Conservation (phyloP, 2,888 invertebrate species). For the Cacoxenus indagator region DNA sequence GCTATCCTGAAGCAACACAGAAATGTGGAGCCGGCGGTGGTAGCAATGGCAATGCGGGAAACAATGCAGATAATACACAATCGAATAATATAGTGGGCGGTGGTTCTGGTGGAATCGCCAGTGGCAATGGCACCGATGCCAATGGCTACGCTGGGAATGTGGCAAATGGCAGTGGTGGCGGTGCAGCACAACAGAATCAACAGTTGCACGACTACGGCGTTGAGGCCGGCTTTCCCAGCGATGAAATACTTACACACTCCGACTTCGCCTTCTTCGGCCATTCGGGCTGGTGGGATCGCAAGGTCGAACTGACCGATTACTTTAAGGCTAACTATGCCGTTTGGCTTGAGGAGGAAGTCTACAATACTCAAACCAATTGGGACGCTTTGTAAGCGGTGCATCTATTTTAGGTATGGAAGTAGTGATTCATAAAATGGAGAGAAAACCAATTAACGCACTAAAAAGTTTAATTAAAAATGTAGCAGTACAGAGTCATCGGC, state of each 20-base stretch:
- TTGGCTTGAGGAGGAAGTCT: constrained; percentile 98
- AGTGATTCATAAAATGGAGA: neutral
- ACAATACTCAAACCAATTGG: constrained; percentile 87
- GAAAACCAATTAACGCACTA: neutral
- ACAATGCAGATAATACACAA: constrained; percentile 55
- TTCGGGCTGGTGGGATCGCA: constrained; percentile 71
- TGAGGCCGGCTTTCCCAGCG: constrained; percentile 68
- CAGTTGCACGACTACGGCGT: constrained; percentile 61
- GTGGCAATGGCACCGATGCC: constrained; percentile 49
- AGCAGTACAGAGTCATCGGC: too few relatives aligned
- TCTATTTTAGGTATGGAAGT: too few relatives aligned
- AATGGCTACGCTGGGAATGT: constrained; percentile 51
- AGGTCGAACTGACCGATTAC: constrained; percentile 86
- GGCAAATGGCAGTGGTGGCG: constrained; percentile 38
- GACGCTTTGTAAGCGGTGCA: constrained; percentile 71
- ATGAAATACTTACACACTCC: constrained; percentile 68
- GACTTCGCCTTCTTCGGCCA: constrained; percentile 70
- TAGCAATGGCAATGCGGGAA: constrained; percentile 65
- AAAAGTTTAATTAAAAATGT: too few relatives aligned
- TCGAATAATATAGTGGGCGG: constrained; percentile 59
- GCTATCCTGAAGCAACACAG: constrained; percentile 78
- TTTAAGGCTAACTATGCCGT: constrained; percentile 93
- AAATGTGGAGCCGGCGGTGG: constrained; percentile 61
- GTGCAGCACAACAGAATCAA: constrained; percentile 45
- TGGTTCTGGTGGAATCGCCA: constrained; percentile 42